phyloP scores from a whole-genome alignment of 2,797 vertebrate genomes.

The Pangasius krempfi region DNA sequence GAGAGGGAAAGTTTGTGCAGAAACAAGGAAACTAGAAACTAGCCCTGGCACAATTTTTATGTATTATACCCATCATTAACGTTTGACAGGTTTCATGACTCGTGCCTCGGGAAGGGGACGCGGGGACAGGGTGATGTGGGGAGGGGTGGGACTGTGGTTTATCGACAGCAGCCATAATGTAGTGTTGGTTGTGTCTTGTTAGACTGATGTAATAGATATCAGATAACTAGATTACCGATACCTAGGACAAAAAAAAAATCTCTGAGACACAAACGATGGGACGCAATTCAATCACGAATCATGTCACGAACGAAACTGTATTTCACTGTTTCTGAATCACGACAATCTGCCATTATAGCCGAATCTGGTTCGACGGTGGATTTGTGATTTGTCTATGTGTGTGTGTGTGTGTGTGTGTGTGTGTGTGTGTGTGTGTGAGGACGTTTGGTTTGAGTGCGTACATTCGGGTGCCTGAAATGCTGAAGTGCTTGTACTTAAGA shows the following conservation, averaged over 20 bases:
- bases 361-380: conserved; percentile 45
- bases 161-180: conserved; percentile 66
- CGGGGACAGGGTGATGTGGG: conserved; percentile 30
- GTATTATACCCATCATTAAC: conserved; percentile 71
- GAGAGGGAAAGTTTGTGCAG: conserved; percentile 60
- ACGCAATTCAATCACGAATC: conserved; percentile 62
- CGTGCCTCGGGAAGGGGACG: conserved; percentile 65
- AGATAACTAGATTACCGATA: conserved; percentile 50
- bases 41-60: conserved; percentile 70
- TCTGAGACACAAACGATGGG: conserved; percentile 7
- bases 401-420: neutral
- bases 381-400: neutral
- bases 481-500: conserved; percentile 58
- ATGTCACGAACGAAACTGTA: conserved; percentile 55
- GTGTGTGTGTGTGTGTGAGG: conserved; percentile 47
- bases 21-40: conserved; percentile 55
- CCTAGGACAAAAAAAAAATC: conserved; percentile 31
- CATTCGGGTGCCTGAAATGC: conserved; percentile 28
- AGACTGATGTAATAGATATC: conserved; percentile 67
- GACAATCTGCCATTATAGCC: conserved; percentile 66
- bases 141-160: conserved; percentile 64
- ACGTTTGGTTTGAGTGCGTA: neutral
- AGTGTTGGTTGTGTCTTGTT: conserved; percentile 68
- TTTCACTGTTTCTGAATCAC: conserved; percentile 69
- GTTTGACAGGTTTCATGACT: conserved; percentile 65